Evolutionary conservation across 2,888 invertebrate genomes (phyloP).

Genomic region (Lasioglossum marginatum): DNA sequence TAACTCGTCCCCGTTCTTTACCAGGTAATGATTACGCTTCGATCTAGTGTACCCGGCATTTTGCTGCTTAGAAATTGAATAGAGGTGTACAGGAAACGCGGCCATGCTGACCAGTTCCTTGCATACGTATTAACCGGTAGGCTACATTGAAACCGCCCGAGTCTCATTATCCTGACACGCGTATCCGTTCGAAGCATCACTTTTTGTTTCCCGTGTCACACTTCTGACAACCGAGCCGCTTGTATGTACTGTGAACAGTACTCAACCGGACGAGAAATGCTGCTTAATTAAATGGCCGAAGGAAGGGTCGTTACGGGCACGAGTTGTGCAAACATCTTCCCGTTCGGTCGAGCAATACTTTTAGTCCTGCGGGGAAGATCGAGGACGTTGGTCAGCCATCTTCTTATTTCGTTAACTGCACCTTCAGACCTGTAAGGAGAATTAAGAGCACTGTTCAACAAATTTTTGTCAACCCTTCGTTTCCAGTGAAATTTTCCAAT

Average conservation of each 20-base stretch:
- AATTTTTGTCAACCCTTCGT: not conserved
- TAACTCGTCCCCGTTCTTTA: slow-evolving; percentile 70
- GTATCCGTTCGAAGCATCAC: slow-evolving; percentile 71
- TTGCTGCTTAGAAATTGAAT: slow-evolving; percentile 75
- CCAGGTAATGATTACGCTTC: slow-evolving; percentile 54
- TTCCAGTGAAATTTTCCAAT: not conserved
- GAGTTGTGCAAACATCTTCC: slow-evolving; percentile 6
- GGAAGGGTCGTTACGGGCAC: not conserved
- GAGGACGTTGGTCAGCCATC: not conserved
- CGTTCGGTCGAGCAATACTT: not conserved
- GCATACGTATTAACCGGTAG: slow-evolving; percentile 21
- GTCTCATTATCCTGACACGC: slow-evolving; percentile 71
- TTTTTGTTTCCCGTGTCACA: slow-evolving; percentile 48
- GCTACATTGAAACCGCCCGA: slow-evolving; percentile 37
- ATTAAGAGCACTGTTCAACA: not conserved
- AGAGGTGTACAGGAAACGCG: slow-evolving; percentile 73
- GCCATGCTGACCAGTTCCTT: slow-evolving; percentile 63
- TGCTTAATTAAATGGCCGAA: slow-evolving; percentile 9
- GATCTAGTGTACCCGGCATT: slow-evolving; percentile 68
- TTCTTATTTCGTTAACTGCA: not conserved
- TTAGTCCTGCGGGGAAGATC: not conserved
- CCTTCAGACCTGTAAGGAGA: not conserved
- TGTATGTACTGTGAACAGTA: not conserved
- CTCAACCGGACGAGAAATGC: not conserved
- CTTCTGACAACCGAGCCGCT: slow-evolving; percentile 22